A percentile compares a stretch with the other conserved stretches of the same genome.
phyloP scores from a whole-genome alignment of 2,797 vertebrate genomes.

The Acrossocheilus wenchowensis region DNA sequence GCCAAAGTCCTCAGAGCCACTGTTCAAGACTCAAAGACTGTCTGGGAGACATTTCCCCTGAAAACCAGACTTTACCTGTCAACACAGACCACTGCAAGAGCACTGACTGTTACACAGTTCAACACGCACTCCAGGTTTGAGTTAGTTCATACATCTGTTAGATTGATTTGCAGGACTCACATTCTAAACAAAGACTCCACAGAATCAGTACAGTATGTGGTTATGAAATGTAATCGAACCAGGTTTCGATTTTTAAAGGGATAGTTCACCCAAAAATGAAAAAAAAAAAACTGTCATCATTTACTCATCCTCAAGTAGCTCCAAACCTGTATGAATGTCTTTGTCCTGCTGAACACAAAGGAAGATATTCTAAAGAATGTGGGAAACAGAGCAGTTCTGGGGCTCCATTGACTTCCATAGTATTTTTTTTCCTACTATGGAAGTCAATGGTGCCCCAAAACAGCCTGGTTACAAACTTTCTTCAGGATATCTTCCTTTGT shows the following conservation, averaged over 20 bases:
- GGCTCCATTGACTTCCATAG: no score
- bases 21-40: slow-evolving; percentile 42
- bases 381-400: no score
- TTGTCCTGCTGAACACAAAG: no score
- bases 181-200: background rate
- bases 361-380: no score
- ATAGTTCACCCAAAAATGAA: no score
- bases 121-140: background rate
- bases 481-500: no score
- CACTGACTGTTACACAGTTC: background rate
- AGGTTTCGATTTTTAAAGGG: background rate
- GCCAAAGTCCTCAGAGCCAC: slow-evolving; percentile 12
- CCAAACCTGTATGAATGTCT: no score
- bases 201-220: background rate
- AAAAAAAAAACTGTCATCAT: no score
- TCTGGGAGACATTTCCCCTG: slow-evolving; percentile 31
- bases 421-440: no score
- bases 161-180: background rate
- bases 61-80: slow-evolving; percentile 22
- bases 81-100: background rate
- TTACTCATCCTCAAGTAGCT: no score
- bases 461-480: no score
- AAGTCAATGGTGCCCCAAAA: no score
- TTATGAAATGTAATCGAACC: background rate
- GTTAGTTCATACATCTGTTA: background rate